Evolutionary conservation across 2,113 vertebrate genomes (phyloP), one percentile per base, ranked within the genome.

Genomic region (Corythornis madagascariensis): DNA sequence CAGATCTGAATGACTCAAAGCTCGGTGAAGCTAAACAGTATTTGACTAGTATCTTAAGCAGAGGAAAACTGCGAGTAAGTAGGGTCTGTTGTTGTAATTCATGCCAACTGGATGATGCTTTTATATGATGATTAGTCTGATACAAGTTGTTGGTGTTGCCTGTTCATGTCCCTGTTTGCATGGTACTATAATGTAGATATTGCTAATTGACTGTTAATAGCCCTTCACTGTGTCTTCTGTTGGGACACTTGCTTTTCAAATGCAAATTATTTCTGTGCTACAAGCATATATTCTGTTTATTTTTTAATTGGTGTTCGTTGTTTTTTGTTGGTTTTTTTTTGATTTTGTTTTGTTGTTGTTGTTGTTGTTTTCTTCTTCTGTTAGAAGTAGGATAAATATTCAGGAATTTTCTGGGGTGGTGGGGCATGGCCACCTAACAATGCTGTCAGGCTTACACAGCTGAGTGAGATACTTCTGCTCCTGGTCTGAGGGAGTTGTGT

Each of bases 1-100:
- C 96, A 84, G 99, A 99, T 89, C 98, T 98, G 86, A 97, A 91
- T n/a, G 98, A 98, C 70, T 96, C 97, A 35, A 98, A 97, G 95
- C 96, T 99, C 76, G 91, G 66, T 66, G 97, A 98, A 71, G 99
- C 98, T 84, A 99, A 99, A 95, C 95, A 97, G 53, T 94, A 98
- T 75, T 98, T 99, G 42, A 99, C 98, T 89, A 96, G 61, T 77
- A 94, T 99, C 90, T 98, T 99, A 90, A 99, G 97, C 96, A 97
- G 97, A 45, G 99, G 99, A 86, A 98, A 81, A 43, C 97, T 99
- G 73, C 97, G 97, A 74, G 99, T 99, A 90, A 98, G 98, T 96
- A 28, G 13, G 22, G 31, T 33, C 13, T 74, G 33, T 42, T 3
- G 4, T 38, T 0, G 0, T 80, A 50, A 77, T 67, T 84, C n/a